Percentiles rank a stretch among this genome's conserved stretches.
Evolutionary conservation across 2,888 invertebrate genomes (phyloP).

Genomic region (Mesorhabditis spiculigera): DNA sequence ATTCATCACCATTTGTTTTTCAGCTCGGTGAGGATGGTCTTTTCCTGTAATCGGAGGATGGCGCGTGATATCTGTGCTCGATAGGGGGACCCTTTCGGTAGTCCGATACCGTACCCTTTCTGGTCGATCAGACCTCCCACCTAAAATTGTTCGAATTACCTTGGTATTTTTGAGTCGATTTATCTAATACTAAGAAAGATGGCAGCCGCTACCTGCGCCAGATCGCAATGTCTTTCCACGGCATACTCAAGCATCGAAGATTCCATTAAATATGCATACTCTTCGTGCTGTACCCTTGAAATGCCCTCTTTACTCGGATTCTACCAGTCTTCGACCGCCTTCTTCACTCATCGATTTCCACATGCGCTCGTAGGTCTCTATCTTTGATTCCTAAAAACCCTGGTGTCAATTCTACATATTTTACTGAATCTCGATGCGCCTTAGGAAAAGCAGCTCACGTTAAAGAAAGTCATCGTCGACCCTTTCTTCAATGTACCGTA

Average conservation of each 20-base stretch:
- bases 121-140: constrained; percentile 62
- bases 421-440: neutral
- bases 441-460: constrained; percentile 66
- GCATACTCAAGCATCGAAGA: constrained; percentile 63
- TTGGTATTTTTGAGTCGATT: neutral
- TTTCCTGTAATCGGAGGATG: constrained; percentile 85
- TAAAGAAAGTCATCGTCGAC: constrained; percentile 88
- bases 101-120: constrained; percentile 56
- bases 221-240: constrained; percentile 62
- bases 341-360: constrained; percentile 85
- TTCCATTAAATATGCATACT: constrained; percentile 64
- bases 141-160: neutral
- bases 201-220: constrained; percentile 56
- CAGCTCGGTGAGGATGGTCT: constrained; percentile 78
- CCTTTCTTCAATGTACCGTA: constrained; percentile 90
- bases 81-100: constrained; percentile 73
- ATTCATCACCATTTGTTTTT: constrained; percentile 85
- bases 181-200: too few relatives aligned
- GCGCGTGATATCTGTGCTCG: constrained; percentile 88
- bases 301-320: constrained; percentile 71
- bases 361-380: constrained; percentile 88
- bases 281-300: constrained; percentile 61
- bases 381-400: constrained; percentile 72
- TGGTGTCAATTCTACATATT: neutral
- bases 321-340: constrained; percentile 78